Conservation (phyloP, 1,140 invertebrate species). For the Palaemon carinicauda region DNA sequence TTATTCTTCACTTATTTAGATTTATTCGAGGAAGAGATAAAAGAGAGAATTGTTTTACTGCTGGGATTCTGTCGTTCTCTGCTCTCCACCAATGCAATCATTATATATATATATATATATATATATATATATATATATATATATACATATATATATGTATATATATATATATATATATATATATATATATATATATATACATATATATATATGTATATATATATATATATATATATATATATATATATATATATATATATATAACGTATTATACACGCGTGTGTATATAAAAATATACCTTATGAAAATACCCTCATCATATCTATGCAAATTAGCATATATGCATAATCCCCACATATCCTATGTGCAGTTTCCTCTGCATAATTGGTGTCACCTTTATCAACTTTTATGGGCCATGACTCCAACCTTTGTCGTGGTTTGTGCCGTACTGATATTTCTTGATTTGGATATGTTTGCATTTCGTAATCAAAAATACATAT, state of each 20-base stretch:
- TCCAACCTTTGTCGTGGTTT: too few species aligned
- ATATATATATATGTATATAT: background rate
- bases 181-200: background rate
- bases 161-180: background rate
- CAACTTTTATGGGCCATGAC: too few species aligned
- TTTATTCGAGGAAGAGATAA: too few species aligned
- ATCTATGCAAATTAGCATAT: background rate
- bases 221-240: background rate
- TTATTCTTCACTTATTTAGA: too few species aligned
- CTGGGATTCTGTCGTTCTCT: too few species aligned
- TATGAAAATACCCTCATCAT: too few species aligned
- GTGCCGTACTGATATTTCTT: background rate
- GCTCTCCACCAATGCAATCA: background rate
- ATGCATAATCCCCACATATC: background rate
- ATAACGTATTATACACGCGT: background rate
- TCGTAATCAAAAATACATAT: background rate
- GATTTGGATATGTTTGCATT: background rate
- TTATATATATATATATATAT: background rate
- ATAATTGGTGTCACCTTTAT: background rate
- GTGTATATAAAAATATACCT: too few species aligned
- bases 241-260: background rate
- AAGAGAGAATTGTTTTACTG: too few species aligned
- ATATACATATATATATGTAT: background rate
- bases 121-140: conserved; percentile 4
- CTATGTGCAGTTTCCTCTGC: too few species aligned